A percentile compares a stretch with the other conserved stretches of the same genome.
Evolutionary conservation across 2,888 invertebrate genomes (phyloP).

Genomic region (Sarcophaga variegata): DNA sequence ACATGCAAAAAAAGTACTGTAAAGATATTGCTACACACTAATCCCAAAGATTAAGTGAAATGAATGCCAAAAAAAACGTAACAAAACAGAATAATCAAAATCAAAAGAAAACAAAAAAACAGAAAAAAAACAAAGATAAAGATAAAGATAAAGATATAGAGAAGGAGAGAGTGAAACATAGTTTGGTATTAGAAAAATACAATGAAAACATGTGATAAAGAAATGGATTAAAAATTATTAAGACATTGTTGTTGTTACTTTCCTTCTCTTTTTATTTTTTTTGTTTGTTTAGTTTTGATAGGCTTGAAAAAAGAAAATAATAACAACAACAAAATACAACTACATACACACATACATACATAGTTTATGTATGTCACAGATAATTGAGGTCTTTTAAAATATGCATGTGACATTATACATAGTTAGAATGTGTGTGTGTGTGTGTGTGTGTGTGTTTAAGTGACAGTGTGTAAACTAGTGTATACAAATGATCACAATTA

Average conservation of each 20-base stretch:
- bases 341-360: no score
- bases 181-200: not conserved
- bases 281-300: no score
- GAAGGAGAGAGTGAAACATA: no score
- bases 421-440: not conserved
- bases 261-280: not conserved
- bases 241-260: conserved; percentile 29
- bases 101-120: not conserved
- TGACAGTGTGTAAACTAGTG: not conserved
- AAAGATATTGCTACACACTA: conserved; percentile 19
- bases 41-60: conserved; percentile 57
- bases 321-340: no score
- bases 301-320: no score
- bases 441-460: not conserved
- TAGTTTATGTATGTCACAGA: no score
- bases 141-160: not conserved
- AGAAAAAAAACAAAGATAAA: not conserved
- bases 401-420: not conserved
- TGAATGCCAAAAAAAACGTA: conserved; percentile 44
- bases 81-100: not conserved
- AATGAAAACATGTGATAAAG: conserved; percentile 45
- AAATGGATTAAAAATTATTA: conserved; percentile 49
- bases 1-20: not conserved
- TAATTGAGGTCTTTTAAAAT: no score
- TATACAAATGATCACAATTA: conserved; percentile 60